Evolutionary conservation across 1,140 invertebrate species (phyloP).

Genomic region (Drosophila bifasciata): DNA sequence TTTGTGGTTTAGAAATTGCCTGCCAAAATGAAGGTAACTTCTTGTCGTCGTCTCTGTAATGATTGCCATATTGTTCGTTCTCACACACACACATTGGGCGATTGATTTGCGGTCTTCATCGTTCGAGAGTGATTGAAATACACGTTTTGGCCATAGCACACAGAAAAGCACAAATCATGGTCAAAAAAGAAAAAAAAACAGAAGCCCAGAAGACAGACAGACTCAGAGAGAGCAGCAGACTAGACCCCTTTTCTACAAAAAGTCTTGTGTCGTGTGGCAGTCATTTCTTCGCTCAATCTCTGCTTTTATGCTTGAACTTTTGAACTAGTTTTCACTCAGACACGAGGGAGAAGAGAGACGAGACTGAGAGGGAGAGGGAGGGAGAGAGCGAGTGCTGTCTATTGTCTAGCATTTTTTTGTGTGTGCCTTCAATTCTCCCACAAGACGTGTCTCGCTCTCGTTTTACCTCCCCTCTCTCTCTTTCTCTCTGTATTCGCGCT

Average conservation of each 20-base stretch:
- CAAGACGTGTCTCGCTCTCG: conserved; percentile 33
- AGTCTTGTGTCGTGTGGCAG: conserved; percentile 5
- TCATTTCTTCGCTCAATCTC: conserved; percentile 44
- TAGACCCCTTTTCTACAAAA: conserved; percentile 62
- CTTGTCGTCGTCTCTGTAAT: too few species aligned
- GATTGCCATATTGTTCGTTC: too few species aligned
- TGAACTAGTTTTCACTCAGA: conserved; percentile 69
- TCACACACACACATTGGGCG: conserved; percentile 12
- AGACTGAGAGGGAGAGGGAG: neutral
- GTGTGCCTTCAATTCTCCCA: conserved; percentile 29
- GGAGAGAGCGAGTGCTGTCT: conserved; percentile 15
- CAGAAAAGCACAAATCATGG: conserved; percentile 4
- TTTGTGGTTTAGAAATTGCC: too few species aligned
- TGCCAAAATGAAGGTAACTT: too few species aligned
- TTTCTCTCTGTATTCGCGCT: neutral
- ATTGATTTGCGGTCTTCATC: conserved; percentile 40
- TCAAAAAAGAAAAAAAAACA: conserved; percentile 17
- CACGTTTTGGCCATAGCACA: conserved; percentile 1
- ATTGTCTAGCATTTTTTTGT: conserved; percentile 28
- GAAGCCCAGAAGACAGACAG: conserved; percentile 21
- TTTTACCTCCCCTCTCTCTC: neutral
- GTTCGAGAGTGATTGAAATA: too few species aligned
- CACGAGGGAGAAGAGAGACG: conserved; percentile 21
- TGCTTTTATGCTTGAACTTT: conserved; percentile 71
- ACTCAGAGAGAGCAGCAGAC: conserved; percentile 1